Percentiles rank a stretch among this genome's conserved stretches.
phyloP scores from a whole-genome alignment of 1,140 invertebrate species.

The Drosophila aff. region DNA sequence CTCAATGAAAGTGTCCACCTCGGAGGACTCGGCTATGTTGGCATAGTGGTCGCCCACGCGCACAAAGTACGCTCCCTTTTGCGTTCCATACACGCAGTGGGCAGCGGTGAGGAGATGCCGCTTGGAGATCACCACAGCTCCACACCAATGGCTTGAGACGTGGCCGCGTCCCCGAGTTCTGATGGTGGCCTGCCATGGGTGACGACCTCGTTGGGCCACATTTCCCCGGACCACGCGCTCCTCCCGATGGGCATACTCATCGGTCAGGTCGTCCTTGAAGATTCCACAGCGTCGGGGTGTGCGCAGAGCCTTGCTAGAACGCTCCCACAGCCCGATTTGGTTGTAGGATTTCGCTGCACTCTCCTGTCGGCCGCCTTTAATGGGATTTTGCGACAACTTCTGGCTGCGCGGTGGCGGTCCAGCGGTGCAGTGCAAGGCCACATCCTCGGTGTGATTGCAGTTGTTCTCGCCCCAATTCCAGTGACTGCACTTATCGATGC shows the following conservation, averaged over 20 bases:
- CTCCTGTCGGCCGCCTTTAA: constrained; percentile 9
- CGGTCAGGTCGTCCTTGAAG: constrained; percentile 62
- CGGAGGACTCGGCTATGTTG: constrained; percentile 88
- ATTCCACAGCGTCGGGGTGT: constrained; percentile 75
- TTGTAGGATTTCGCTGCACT: constrained; percentile 14
- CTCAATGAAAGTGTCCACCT: constrained; percentile 89
- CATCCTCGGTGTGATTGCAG: constrained; percentile 91
- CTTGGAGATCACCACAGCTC: constrained; percentile 90
- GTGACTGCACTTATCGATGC: constrained; percentile 88
- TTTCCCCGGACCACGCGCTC: constrained; percentile 87
- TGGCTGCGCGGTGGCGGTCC: constrained; percentile 54
- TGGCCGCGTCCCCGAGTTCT: constrained; percentile 87
- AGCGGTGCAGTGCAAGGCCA: constrained; percentile 86
- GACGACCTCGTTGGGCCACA: constrained; percentile 87
- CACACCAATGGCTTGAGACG: constrained; percentile 90
- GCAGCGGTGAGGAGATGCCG: constrained; percentile 92
- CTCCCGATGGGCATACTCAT: constrained; percentile 82
- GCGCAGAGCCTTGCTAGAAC: constrained; percentile 65
- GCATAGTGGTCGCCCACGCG: constrained; percentile 90
- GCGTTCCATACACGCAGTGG: constrained; percentile 90
- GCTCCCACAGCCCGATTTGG: constrained; percentile 72
- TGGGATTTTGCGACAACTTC: constrained; percentile 10
- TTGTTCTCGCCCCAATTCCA: constrained; percentile 90
- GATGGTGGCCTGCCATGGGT: constrained; percentile 93
- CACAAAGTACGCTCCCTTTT: constrained; percentile 89